Evolutionary conservation across 1,140 invertebrate species (phyloP).

Genomic region (Drosophila sp.): DNA sequence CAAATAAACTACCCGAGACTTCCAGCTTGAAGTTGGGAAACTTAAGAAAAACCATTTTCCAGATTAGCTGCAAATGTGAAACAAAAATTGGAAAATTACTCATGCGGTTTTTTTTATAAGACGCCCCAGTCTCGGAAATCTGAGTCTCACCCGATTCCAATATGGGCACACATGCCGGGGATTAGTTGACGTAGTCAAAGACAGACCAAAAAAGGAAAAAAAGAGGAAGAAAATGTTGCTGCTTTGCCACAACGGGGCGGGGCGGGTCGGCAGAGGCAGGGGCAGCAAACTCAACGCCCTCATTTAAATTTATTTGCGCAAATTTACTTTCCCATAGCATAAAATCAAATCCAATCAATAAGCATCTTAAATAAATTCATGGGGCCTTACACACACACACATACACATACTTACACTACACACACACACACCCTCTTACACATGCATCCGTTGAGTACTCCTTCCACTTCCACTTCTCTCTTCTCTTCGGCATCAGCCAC

Average conservation of each 20-base stretch:
- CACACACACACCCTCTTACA: constrained; percentile 27
- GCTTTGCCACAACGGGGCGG: constrained; percentile 37
- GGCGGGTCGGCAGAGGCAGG: constrained; percentile 10
- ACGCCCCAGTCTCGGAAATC: not conserved
- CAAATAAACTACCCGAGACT: constrained; percentile 11
- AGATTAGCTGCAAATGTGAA: constrained; percentile 74
- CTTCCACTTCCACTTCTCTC: not conserved
- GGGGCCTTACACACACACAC: constrained; percentile 52
- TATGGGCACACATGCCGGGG: constrained; percentile 44
- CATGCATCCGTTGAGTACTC: constrained; percentile 1
- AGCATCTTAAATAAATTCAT: constrained; percentile 84
- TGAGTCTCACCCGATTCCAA: constrained; percentile 6
- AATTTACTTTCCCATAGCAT: constrained; percentile 79
- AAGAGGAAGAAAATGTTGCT: constrained; percentile 47
- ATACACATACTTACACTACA: constrained; percentile 33
- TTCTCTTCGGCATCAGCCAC: constrained; percentile 44
- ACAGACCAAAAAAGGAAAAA: constrained; percentile 32
- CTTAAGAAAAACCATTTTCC: constrained; percentile 68
- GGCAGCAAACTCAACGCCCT: constrained; percentile 61
- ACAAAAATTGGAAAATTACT: constrained; percentile 81
- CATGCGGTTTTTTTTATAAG: constrained; percentile 54
- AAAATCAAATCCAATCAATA: constrained; percentile 84
- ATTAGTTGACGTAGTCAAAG: constrained; percentile 35
- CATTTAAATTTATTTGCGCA: constrained; percentile 84
- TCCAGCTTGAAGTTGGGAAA: constrained; percentile 9